Conservation (phyloP, 2,113 vertebrate genomes). For the Eretmodus cyanostictus region DNA sequence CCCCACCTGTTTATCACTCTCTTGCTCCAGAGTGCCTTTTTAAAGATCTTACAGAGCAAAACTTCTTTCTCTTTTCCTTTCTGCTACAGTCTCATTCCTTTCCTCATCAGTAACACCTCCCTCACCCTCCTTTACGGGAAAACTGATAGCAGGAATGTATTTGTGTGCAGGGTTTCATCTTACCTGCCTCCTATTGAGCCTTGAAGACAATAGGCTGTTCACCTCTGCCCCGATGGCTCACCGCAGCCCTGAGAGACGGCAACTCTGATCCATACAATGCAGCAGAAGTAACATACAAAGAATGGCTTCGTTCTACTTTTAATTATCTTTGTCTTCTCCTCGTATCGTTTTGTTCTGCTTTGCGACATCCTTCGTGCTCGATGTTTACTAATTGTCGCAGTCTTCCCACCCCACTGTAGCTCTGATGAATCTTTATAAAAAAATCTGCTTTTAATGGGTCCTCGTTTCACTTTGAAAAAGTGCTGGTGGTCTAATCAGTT, state of each 20-base stretch:
- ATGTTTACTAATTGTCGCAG: conserved; percentile 27
- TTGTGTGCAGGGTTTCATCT: conserved; percentile 30
- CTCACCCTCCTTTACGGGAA: background rate
- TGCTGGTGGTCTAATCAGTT: background rate
- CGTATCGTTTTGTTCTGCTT: background rate
- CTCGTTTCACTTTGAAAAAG: background rate
- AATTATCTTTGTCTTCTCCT: conserved; percentile 31
- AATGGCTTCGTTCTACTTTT: conserved; percentile 2
- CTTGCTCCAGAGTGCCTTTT: background rate
- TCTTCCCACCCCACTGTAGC: background rate
- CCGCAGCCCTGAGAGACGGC: background rate
- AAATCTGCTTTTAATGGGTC: background rate
- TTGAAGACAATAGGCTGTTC: conserved; percentile 39
- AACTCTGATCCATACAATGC: conserved; percentile 17
- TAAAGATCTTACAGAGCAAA: background rate
- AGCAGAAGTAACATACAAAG: background rate
- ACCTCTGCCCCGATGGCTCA: conserved; percentile 12
- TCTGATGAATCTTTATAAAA: background rate
- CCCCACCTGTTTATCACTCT: background rate
- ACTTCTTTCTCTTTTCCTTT: background rate
- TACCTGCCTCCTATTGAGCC: conserved; percentile 33
- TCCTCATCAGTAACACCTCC: conserved; percentile 17
- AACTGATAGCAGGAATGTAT: conserved; percentile 19
- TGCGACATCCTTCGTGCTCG: background rate
- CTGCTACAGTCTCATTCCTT: background rate